Percentiles rank a stretch among this genome's conserved stretches.
Conservation (phyloP, 2,113 vertebrate species). For the Cinclus cinclus region DNA sequence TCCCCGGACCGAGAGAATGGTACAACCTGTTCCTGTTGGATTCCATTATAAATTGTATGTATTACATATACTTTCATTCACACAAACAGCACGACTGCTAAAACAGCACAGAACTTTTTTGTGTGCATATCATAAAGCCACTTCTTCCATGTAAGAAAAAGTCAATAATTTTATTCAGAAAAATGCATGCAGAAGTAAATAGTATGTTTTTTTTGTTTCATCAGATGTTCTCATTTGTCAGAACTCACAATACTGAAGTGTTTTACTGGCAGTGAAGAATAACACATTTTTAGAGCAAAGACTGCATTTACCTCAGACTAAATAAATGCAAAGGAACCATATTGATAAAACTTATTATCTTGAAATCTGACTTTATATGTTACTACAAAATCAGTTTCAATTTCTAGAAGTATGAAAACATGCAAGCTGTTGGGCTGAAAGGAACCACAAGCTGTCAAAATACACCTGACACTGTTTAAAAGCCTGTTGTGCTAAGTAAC, state of each 20-base stretch:
- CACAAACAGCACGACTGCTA: slow-evolving; percentile 66
- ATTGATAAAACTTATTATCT: background rate
- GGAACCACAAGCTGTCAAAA: background rate
- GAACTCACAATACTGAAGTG: background rate
- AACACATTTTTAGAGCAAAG: background rate
- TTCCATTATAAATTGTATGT: slow-evolving; percentile 87
- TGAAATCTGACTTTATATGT: background rate
- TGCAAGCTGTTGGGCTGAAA: background rate
- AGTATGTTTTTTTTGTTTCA: background rate
- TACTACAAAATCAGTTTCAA: background rate
- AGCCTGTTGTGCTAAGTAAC: background rate
- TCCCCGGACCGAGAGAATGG: slow-evolving; percentile 97
- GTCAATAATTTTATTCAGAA: background rate
- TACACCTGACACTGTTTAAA: background rate
- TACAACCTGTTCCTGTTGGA: slow-evolving; percentile 98
- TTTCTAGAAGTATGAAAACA: background rate
- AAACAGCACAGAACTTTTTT: slow-evolving; percentile 41
- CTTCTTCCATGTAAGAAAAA: slow-evolving; percentile 1
- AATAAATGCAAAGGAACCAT: background rate
- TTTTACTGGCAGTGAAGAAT: background rate
- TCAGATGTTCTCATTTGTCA: background rate
- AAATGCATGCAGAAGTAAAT: slow-evolving; percentile 21
- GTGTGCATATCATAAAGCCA: slow-evolving; percentile 30
- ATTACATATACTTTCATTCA: slow-evolving; percentile 76
- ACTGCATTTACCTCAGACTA: background rate